Conservation (phyloP, 2,888 invertebrate species). For the Dolomedes plantarius region DNA sequence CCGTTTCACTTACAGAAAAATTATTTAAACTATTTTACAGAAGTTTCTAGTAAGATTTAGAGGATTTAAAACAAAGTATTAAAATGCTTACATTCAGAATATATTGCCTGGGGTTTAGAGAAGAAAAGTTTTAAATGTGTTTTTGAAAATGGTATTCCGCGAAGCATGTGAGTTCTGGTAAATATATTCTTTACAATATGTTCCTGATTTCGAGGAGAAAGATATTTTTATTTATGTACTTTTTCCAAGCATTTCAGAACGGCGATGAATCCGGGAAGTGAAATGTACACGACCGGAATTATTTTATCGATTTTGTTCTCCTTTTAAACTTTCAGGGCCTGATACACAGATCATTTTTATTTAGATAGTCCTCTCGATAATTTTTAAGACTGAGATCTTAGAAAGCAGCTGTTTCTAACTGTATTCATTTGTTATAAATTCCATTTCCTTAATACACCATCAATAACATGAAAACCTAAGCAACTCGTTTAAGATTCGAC, state of each 20-base stretch:
- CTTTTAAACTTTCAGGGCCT: background rate
- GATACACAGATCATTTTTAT: background rate
- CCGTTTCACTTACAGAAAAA: too few relatives aligned
- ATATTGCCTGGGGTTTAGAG: too few relatives aligned
- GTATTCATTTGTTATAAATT: conserved; percentile 29
- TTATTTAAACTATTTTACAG: too few relatives aligned
- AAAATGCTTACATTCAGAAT: too few relatives aligned
- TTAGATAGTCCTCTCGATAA: conserved; percentile 17
- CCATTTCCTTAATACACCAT: conserved; percentile 49
- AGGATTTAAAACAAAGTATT: too few relatives aligned
- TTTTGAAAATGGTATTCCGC: too few relatives aligned
- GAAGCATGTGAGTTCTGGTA: too few relatives aligned
- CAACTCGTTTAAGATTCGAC: conserved; percentile 28
- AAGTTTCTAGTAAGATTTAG: too few relatives aligned
- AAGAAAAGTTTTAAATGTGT: too few relatives aligned
- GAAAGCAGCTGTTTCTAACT: conserved; percentile 7
- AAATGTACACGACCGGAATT: background rate
- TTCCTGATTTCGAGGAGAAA: background rate
- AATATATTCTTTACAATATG: background rate
- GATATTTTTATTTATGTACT: background rate
- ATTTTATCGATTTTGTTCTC: background rate
- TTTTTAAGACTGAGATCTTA: background rate
- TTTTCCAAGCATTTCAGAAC: background rate
- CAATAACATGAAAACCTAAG: conserved; percentile 27
- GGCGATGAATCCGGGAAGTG: background rate